Percentiles rank a stretch among this genome's conserved stretches.
These are phyloP conservation scores for Onchidella celtica DNA, from an alignment of 2,888 invertebrate species.

Conservation along the genomic window DNA sequence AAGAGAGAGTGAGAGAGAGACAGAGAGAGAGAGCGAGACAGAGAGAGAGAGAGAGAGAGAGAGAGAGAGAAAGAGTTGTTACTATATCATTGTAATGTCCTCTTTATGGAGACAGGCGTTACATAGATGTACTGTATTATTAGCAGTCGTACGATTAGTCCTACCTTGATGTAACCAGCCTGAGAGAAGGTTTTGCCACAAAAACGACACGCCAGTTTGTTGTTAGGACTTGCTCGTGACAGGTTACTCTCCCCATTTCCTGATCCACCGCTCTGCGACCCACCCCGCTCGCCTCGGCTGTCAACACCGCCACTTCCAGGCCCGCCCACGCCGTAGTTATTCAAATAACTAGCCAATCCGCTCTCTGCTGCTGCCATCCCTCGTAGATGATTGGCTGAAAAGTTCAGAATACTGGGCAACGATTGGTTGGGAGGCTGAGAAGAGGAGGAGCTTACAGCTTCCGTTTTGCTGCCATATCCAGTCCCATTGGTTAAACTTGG, in stretches of 20 bases:
- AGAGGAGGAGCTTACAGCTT: slow-evolving; percentile 31
- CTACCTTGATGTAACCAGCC: slow-evolving; percentile 66
- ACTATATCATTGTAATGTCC: no score
- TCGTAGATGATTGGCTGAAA: slow-evolving; percentile 46
- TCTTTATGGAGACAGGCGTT: no score
- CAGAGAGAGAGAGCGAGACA: no score
- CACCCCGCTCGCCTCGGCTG: slow-evolving; percentile 28
- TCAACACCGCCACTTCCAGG: slow-evolving; percentile 13
- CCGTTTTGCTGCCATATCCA: slow-evolving; percentile 18
- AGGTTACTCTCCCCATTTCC: slow-evolving; percentile 4
- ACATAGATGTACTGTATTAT: no score
- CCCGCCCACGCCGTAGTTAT: slow-evolving; percentile 43
- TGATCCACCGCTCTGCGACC: slow-evolving; percentile 6
- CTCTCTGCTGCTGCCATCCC: slow-evolving; percentile 32
- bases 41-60: no score
- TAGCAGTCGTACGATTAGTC: background rate
- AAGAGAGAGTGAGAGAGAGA: no score
- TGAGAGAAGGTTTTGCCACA: slow-evolving; percentile 75
- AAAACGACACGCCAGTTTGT: slow-evolving; percentile 70
- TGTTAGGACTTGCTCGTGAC: slow-evolving; percentile 47
- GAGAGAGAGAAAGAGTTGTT: no score
- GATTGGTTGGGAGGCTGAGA: slow-evolving; percentile 25
- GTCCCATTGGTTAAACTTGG: slow-evolving; percentile 27
- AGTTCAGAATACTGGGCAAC: slow-evolving; percentile 47
- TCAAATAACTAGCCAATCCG: slow-evolving; percentile 41